phyloP scores from a whole-genome alignment of 2,888 invertebrate species.

The Drosophila formosana region DNA sequence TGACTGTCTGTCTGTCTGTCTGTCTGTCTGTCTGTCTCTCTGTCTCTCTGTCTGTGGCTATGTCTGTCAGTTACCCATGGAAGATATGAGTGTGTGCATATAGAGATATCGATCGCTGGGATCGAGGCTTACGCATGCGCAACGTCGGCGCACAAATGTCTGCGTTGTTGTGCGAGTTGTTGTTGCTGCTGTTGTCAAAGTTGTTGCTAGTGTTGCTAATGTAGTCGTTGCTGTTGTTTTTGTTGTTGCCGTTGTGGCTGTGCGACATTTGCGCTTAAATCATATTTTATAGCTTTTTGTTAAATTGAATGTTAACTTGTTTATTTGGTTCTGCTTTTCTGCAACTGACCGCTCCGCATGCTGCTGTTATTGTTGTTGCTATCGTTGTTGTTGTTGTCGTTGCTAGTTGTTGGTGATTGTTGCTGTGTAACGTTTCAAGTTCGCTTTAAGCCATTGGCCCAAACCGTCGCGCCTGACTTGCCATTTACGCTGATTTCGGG shows the following conservation, averaged over 20 bases:
- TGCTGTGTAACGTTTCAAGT: constrained; percentile 61
- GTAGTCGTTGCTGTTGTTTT: constrained; percentile 13
- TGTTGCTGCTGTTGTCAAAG: not conserved
- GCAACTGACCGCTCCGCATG: constrained; percentile 46
- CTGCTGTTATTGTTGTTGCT: constrained; percentile 41
- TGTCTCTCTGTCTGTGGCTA: not conserved
- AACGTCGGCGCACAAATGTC: constrained; percentile 64
- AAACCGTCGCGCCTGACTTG: constrained; percentile 42
- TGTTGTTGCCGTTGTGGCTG: constrained; percentile 27
- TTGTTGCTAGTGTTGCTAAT: not conserved
- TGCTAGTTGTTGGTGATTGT: constrained; percentile 54
- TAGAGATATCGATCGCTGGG: constrained; percentile 53
- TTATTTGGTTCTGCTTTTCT: constrained; percentile 76
- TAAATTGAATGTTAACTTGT: constrained; percentile 81
- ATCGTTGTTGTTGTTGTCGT: constrained; percentile 34
- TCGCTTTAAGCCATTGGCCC: constrained; percentile 51
- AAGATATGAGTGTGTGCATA: constrained; percentile 16
- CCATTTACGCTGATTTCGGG: constrained; percentile 59
- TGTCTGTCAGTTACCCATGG: constrained; percentile 5
- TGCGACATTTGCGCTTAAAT: constrained; percentile 80
- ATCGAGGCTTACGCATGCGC: constrained; percentile 70
- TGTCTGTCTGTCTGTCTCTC: not conserved
- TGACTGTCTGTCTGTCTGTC: not conserved
- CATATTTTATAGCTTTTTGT: constrained; percentile 80
- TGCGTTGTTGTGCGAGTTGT: constrained; percentile 42